A percentile compares a stretch with the other conserved stretches of the same genome.
phyloP scores from a whole-genome alignment of 1,140 invertebrate species.

The Oedothorax gibbosus region DNA sequence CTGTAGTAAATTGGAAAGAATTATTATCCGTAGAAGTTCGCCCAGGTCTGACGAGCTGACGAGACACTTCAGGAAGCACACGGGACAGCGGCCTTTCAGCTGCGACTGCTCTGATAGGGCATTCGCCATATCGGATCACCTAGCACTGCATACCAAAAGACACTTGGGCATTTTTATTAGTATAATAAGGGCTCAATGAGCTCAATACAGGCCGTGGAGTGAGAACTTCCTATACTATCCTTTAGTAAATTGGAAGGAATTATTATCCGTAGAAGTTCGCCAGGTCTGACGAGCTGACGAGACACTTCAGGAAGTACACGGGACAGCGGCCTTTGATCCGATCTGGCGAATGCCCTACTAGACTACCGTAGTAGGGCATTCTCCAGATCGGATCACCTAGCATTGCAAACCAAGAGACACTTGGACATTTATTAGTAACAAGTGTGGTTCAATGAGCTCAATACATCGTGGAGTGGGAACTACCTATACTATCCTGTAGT shows the following conservation, averaged over 20 bases:
- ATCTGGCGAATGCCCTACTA: too few relatives aligned
- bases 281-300: slow-evolving; percentile 90
- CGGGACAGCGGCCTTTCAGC: slow-evolving; percentile 67
- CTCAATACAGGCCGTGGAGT: too few relatives aligned
- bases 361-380: slow-evolving; percentile 24
- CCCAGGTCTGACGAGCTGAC: slow-evolving; percentile 87
- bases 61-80: slow-evolving; percentile 75
- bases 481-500: too few relatives aligned
- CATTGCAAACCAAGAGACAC: slow-evolving; percentile 96
- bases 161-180: slow-evolving; percentile 70
- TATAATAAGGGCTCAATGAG: too few relatives aligned
- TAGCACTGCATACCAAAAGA: slow-evolving; percentile 96
- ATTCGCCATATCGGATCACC: slow-evolving; percentile 83
- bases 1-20: too few relatives aligned
- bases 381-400: slow-evolving; percentile 91
- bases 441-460: too few relatives aligned
- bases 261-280: slow-evolving; percentile 77
- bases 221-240: too few relatives aligned
- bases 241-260: too few relatives aligned
- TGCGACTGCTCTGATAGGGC: slow-evolving; percentile 25
- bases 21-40: slow-evolving; percentile 88
- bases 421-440: background rate
- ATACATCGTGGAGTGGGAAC: too few relatives aligned
- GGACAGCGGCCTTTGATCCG: slow-evolving; percentile 66
- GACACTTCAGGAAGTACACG: slow-evolving; percentile 75